Base-by-base conservation (phyloP, 2,113 vertebrate genomes). In the Sturnira hondurensis region DNA sequence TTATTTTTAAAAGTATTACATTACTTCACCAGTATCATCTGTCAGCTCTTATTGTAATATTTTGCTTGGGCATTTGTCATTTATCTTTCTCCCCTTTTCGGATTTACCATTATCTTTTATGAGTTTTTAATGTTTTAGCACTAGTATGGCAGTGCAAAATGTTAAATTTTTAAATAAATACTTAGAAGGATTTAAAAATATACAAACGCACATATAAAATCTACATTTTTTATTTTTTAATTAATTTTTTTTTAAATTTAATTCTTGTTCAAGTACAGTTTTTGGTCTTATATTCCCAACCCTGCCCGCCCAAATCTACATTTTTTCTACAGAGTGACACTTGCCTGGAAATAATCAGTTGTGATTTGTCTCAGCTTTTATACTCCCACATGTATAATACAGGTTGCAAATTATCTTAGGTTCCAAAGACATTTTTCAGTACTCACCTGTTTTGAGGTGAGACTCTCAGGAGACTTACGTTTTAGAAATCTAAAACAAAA, bases 401-500 rank as follows among this genome's bases (percentile, higher is more conserved):
- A 12, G 45, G 26, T 47, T 94, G 31, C 15, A 33, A 68, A 70
- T 92, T 93, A 70, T 58, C 54, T 56, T 82, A 74, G 17, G 33
- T 82, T 52, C 65, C 96, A 56, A 58, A 93, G 67, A 41, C 28
- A 26, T 38, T 89, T 95, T 95, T 89, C 36, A 67, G 7, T 85
- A 54, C 71, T 84, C n/a, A 94, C 31, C 47, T 94, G 82, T 91
- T 96, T 77, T 58, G 45, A 63, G 54, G 36, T 91, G 41, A 77
- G 50, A 11, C 3, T 86, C 78, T 56, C 26, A 43, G 16, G 33
- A 89, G 26, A 38, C 14, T 86, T 63, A 58, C 8, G 28, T 86
- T 94, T 94, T 61, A 86, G 58, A 91, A 94, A 78, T 17, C 31
- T 38, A 81, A 94, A 94, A 63, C 56, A 77, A 74, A 86, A 73